Evolutionary conservation across 2,797 vertebrate genomes (phyloP), one percentile per base, ranked within the genome.

Genomic region (Molossus molossus): DNA sequence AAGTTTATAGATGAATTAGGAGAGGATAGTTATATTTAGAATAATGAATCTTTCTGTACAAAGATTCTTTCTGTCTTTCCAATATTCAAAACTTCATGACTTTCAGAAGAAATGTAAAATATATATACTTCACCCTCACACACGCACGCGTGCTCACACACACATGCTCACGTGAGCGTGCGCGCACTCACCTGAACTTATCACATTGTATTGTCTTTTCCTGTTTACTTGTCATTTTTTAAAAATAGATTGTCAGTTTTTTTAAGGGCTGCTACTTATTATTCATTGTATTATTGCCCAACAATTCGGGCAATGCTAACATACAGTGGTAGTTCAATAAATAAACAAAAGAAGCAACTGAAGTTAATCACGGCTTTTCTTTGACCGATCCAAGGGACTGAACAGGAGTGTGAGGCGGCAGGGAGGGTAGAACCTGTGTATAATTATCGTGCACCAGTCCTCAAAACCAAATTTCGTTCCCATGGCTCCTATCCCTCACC

Each of bases 21-120:
- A 5, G 77, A 67, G 3, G 64, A 65, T 25, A 5, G 29, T 82
- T 76, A 12, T 64, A 55, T 82, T 69, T 90, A 85, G 50, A 87
- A 92, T 57, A 80, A 40, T 50, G 25, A 82, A 29, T 83, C 37
- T 76, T 14, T 69, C 27, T 62, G 9, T 77, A 23, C 17, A 58
- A 67, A 84, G 29, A 33, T 33, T 53, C 62, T 50, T 65, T 23
- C 29, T 84, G 11, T 53, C 53, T 92, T 73, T 84, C 37, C 14
- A 5, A 70, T 58, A 58, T 69, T 77, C 81, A 73, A 86, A 92
- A 94, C 67, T 70, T 83, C 45, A 65, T 25, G 17, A 73, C 29
- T 88, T 45, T 69, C 60, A 50, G 17, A 21, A 69, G 55, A 92
- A 40, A 81, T 27, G 29, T 73, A 27, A 72, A 75, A 33, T 23